Conservation (phyloP, 2,888 invertebrate genomes). For the Lobophora halterata region DNA sequence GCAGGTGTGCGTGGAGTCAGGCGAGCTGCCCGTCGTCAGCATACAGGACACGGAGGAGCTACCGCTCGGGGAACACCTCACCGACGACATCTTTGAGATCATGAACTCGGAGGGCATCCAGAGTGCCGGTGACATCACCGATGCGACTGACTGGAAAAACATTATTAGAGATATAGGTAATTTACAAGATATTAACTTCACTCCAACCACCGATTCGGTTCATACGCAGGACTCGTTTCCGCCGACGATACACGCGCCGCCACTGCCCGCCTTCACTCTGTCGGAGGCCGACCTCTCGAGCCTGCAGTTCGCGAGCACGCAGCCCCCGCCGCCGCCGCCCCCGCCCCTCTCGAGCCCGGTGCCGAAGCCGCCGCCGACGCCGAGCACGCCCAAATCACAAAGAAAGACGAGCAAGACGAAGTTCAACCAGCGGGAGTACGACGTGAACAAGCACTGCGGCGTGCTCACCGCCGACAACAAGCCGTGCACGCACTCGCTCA, state of each 20-base stretch:
- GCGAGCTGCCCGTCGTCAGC: constrained; percentile 75
- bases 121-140: constrained; percentile 72
- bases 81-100: constrained; percentile 75
- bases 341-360: constrained; percentile 46
- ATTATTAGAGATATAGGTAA: constrained; percentile 74
- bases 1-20: constrained; percentile 69
- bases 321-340: constrained; percentile 58
- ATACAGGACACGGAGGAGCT: constrained; percentile 76
- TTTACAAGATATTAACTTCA: constrained; percentile 72
- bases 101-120: constrained; percentile 78
- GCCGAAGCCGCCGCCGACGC: constrained; percentile 35
- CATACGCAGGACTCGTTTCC: constrained; percentile 60
- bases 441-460: constrained; percentile 92
- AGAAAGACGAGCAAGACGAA: constrained; percentile 65
- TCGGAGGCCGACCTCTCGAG: constrained; percentile 59
- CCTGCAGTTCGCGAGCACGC: constrained; percentile 62
- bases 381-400: constrained; percentile 46
- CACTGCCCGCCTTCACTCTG: constrained; percentile 54
- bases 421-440: constrained; percentile 84
- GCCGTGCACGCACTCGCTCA: constrained; percentile 90
- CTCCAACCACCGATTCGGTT: constrained; percentile 54
- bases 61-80: constrained; percentile 70
- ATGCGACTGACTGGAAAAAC: constrained; percentile 75
- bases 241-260: constrained; percentile 45
- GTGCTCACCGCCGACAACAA: constrained; percentile 85